These are phyloP conservation scores for Tetranychus urticae DNA, from an alignment of 1,140 invertebrate species.

Conservation along the genomic window DNA sequence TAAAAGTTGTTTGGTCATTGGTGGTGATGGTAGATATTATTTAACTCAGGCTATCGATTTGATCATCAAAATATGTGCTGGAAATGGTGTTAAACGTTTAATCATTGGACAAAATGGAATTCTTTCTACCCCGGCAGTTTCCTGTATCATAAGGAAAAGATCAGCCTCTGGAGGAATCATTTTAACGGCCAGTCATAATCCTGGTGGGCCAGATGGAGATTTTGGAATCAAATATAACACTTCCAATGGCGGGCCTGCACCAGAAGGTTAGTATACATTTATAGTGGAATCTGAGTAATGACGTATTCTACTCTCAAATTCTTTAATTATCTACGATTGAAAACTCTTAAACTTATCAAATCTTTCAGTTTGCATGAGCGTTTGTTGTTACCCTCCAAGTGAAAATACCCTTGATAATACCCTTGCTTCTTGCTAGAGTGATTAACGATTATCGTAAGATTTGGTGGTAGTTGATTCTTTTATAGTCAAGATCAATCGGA, in stretches of 20 bases:
- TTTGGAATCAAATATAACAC: constrained; percentile 99
- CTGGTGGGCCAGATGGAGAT: constrained; percentile 84
- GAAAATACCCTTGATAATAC: too few species aligned
- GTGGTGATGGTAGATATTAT: constrained; percentile 87
- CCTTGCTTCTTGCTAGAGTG: too few species aligned
- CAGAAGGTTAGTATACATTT: not conserved
- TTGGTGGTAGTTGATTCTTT: too few species aligned
- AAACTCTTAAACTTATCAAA: too few species aligned
- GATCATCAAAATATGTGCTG: constrained; percentile 67
- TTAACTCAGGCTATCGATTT: constrained; percentile 53
- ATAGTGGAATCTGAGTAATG: too few species aligned
- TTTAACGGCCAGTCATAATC: constrained; percentile 94
- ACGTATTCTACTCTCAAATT: too few species aligned
- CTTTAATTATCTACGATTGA: too few species aligned
- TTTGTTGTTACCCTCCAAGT: too few species aligned
- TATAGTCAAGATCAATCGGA: too few species aligned
- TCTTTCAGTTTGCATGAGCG: too few species aligned
- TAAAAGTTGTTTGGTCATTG: constrained; percentile 50
- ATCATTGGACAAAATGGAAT: constrained; percentile 81
- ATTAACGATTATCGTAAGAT: too few species aligned
- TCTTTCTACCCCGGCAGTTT: constrained; percentile 86
- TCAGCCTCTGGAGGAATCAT: constrained; percentile 76
- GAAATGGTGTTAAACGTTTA: constrained; percentile 60
- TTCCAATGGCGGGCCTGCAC: constrained; percentile 52
- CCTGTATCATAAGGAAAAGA: constrained; percentile 69